phyloP scores from a whole-genome alignment of 1,140 invertebrate genomes.

The Helicoverpa armigera region DNA sequence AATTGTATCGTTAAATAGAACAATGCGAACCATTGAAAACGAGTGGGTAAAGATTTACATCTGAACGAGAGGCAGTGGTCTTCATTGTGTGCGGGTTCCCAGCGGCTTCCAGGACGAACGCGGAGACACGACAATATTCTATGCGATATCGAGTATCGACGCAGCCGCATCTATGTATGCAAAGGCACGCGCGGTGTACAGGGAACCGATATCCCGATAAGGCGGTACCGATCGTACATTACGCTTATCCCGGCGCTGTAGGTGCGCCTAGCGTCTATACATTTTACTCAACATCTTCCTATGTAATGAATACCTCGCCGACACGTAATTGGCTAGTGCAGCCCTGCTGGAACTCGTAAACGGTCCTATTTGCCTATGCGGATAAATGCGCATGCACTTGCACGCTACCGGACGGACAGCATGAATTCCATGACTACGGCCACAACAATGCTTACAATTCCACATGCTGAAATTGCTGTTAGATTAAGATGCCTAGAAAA shows the following conservation, averaged over 20 bases:
- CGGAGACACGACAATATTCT: slow-evolving; percentile 63
- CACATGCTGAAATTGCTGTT: slow-evolving; percentile 38
- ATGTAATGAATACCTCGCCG: slow-evolving; percentile 74
- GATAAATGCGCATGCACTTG: slow-evolving; percentile 53
- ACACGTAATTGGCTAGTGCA: slow-evolving; percentile 68
- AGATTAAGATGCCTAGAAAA: slow-evolving; percentile 31
- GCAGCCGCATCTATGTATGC: slow-evolving; percentile 69
- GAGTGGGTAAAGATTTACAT: slow-evolving; percentile 67
- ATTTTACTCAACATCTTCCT: slow-evolving; percentile 70
- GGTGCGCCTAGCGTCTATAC: slow-evolving; percentile 61
- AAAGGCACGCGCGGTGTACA: slow-evolving; percentile 73
- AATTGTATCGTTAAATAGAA: slow-evolving; percentile 63
- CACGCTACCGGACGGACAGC: slow-evolving; percentile 27
- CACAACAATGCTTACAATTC: slow-evolving; percentile 57
- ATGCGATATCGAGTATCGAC: slow-evolving; percentile 68
- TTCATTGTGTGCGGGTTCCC: slow-evolving; percentile 59
- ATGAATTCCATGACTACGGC: slow-evolving; percentile 41
- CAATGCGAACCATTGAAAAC: slow-evolving; percentile 68
- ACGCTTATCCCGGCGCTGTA: slow-evolving; percentile 67
- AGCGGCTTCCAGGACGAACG: slow-evolving; percentile 48
- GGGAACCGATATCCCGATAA: slow-evolving; percentile 75
- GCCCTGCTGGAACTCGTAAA: slow-evolving; percentile 58
- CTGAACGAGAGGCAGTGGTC: slow-evolving; percentile 56
- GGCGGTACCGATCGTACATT: slow-evolving; percentile 74
- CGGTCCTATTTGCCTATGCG: slow-evolving; percentile 61